phyloP scores from a whole-genome alignment of 2,797 vertebrate genomes.

The Parauchenoglanis punctatus region DNA sequence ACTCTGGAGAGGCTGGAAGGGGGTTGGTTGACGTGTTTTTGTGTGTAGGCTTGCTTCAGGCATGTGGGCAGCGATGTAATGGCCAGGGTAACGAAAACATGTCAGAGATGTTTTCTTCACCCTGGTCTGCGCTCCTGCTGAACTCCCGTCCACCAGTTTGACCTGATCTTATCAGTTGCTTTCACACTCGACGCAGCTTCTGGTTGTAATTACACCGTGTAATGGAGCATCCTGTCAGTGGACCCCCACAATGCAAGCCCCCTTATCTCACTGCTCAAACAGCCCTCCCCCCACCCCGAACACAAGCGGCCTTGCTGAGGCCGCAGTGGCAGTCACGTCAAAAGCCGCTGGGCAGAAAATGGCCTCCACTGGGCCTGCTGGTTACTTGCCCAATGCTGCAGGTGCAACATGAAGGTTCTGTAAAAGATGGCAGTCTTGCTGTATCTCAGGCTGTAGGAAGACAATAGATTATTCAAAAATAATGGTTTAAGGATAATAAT shows the following conservation, averaged over 20 bases:
- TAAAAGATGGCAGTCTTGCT: background rate
- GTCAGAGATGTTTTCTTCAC: slow-evolving; percentile 45
- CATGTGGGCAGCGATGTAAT: slow-evolving; percentile 15
- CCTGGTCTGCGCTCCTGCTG: slow-evolving; percentile 58
- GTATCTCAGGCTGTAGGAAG: background rate
- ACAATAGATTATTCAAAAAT: background rate
- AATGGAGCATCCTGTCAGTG: slow-evolving; percentile 68
- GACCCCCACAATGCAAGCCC: slow-evolving; percentile 56
- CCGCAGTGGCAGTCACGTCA: slow-evolving; percentile 47
- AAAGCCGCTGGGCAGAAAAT: slow-evolving; percentile 46
- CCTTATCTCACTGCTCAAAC: slow-evolving; percentile 49
- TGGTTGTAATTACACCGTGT: slow-evolving; percentile 75
- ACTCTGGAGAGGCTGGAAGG: background rate
- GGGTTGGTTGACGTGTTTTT: background rate
- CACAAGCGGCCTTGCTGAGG: background rate
- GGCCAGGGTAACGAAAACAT: slow-evolving; percentile 41
- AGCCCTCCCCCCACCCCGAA: slow-evolving; percentile 2
- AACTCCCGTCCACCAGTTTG: slow-evolving; percentile 68
- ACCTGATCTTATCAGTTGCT: slow-evolving; percentile 74
- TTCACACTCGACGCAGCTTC: slow-evolving; percentile 70
- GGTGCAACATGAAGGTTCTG: slow-evolving; percentile 55
- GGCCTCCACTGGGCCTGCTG: background rate
- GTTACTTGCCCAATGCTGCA: slow-evolving; percentile 7
- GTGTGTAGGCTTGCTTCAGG: slow-evolving; percentile 5
- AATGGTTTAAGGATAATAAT: background rate